Evolutionary conservation across 2,797 vertebrate genomes (phyloP).

Genomic region (Babyrousa celebensis): DNA sequence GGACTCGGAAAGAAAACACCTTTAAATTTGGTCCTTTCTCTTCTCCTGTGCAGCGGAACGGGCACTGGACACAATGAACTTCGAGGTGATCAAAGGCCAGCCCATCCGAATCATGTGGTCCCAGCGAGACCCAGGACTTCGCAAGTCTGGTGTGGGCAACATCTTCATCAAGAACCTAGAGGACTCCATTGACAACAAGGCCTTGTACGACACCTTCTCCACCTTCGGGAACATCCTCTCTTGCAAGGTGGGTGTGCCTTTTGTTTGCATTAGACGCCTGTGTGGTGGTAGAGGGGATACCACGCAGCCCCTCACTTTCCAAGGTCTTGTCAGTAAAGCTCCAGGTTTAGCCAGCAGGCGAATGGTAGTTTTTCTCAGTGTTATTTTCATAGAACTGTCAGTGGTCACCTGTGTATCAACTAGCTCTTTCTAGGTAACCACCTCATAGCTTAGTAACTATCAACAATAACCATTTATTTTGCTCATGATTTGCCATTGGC

Average conservation of each 20-base stretch:
- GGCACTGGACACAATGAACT: constrained; percentile 99
- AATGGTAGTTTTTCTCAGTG: background rate
- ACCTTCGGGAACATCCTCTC: constrained; percentile 99
- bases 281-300: background rate
- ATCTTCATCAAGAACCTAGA: constrained; percentile 99
- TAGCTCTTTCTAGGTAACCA: background rate
- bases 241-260: constrained; percentile 94
- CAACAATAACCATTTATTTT: background rate
- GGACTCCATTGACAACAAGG: constrained; percentile 99
- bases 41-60: constrained; percentile 94
- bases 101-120: constrained; percentile 99
- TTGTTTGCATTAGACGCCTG: background rate
- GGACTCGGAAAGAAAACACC: background rate
- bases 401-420: background rate
- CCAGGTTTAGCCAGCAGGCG: background rate
- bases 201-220: constrained; percentile 98
- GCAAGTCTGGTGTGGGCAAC: constrained; percentile 98
- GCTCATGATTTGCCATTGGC: background rate
- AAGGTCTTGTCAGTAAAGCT: background rate
- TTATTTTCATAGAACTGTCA: background rate
- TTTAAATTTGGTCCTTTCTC: background rate
- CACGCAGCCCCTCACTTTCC: background rate
- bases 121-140: constrained; percentile 97
- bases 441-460: background rate
- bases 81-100: constrained; percentile 97